phyloP scores from a whole-genome alignment of 2,113 vertebrate genomes.

The Pangasianodon hypophthalmus region DNA sequence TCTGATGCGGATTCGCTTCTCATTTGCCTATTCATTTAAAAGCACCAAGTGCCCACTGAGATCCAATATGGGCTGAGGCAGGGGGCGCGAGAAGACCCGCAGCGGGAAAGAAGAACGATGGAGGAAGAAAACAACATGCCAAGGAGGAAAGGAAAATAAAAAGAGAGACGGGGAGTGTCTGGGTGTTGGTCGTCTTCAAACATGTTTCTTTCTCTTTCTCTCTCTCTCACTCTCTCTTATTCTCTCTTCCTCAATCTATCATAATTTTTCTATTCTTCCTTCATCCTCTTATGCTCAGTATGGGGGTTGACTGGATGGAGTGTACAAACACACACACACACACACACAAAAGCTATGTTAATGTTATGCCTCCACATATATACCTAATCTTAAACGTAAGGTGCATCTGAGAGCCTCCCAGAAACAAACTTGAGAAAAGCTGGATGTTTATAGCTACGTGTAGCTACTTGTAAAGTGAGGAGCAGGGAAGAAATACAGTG shows the following conservation, averaged over 20 bases:
- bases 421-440: not conserved
- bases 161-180: constrained; percentile 58
- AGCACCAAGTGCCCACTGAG: constrained; percentile 79
- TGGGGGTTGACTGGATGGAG: not conserved
- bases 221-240: constrained; percentile 5
- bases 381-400: not conserved
- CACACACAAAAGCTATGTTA: not conserved
- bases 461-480: not conserved
- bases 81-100: constrained; percentile 73
- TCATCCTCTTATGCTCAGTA: not conserved
- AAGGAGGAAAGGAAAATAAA: constrained; percentile 45
- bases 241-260: not conserved
- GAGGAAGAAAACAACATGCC: constrained; percentile 48
- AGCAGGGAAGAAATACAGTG: not conserved
- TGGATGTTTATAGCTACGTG: not conserved
- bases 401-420: not conserved
- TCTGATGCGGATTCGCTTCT: constrained; percentile 57
- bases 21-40: constrained; percentile 82
- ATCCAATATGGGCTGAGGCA: constrained; percentile 80
- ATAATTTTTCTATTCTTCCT: not conserved
- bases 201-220: constrained; percentile 41
- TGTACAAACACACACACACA: constrained; percentile 1
- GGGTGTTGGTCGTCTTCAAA: constrained; percentile 67
- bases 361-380: not conserved
- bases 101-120: constrained; percentile 68